Percentiles rank a stretch among this genome's conserved stretches.
Conservation (phyloP, 2,797 vertebrate genomes). For the Rhadinocentrus ornatus region DNA sequence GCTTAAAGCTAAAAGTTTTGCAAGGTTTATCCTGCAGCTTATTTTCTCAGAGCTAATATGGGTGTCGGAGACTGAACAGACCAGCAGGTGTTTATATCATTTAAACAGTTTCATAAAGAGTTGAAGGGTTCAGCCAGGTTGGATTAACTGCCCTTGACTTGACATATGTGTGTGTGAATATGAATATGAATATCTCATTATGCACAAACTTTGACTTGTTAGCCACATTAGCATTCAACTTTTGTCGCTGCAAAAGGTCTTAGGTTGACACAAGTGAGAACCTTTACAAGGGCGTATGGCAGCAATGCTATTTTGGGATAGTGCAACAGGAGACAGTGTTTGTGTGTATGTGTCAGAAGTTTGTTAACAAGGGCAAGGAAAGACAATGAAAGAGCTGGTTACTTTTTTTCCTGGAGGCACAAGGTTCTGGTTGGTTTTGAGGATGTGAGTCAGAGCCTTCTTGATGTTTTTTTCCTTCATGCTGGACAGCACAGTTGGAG, state of each 20-base stretch:
- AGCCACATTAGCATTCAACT: constrained; percentile 63
- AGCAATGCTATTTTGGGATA: constrained; percentile 66
- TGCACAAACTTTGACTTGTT: constrained; percentile 44
- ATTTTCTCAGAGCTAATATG: constrained; percentile 12
- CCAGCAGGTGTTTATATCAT: constrained; percentile 16
- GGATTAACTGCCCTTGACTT: constrained; percentile 8
- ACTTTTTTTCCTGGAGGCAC: constrained; percentile 99
- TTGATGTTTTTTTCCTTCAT: constrained; percentile 99
- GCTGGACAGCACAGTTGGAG: constrained; percentile 94
- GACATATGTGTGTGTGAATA: constrained; percentile 38
- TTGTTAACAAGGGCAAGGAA: constrained; percentile 61
- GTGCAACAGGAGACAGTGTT: constrained; percentile 44
- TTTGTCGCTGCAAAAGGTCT: constrained; percentile 37
- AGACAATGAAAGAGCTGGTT: constrained; percentile 59
- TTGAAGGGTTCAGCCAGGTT: constrained; percentile 30
- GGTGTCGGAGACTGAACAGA: neutral
- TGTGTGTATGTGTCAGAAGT: constrained; percentile 40
- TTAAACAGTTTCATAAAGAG: constrained; percentile 23
- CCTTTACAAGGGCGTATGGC: constrained; percentile 53
- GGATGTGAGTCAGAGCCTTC: constrained; percentile 98
- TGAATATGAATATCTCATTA: constrained; percentile 62
- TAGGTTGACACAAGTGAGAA: constrained; percentile 69
- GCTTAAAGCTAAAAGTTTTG: neutral
- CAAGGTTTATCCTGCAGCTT: neutral
- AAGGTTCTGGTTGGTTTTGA: constrained; percentile 99